A percentile compares a stretch with the other conserved stretches of the same genome.
These are phyloP conservation scores for Drosophila elegans DNA, from an alignment of 1,140 invertebrate genomes.

Conservation along the genomic window DNA sequence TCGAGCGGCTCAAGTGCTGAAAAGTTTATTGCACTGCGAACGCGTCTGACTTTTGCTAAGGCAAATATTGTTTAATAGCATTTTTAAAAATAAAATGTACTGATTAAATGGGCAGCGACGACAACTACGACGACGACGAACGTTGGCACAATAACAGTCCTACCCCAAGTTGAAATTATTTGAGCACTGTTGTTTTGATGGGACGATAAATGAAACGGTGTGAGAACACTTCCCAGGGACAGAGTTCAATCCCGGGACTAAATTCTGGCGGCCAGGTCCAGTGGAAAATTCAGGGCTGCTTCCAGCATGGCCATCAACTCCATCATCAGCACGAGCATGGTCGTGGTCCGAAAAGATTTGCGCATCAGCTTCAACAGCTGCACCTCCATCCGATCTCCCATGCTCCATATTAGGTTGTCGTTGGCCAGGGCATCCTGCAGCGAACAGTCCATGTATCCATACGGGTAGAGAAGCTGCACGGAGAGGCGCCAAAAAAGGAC, in stretches of 20 bases:
- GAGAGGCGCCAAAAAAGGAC: constrained; percentile 45
- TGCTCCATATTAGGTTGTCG: constrained; percentile 32
- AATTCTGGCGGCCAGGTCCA: neutral
- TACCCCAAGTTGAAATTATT: constrained; percentile 68
- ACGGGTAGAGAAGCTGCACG: constrained; percentile 38
- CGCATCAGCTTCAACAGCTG: neutral
- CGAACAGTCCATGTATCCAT: constrained; percentile 7
- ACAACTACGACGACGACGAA: constrained; percentile 20
- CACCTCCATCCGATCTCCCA: neutral
- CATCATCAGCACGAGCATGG: constrained; percentile 29
- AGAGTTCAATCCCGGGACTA: neutral
- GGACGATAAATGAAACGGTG: constrained; percentile 17
- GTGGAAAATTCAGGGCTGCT: neutral
- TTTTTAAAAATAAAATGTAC: constrained; percentile 81
- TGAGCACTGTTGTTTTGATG: constrained; percentile 53
- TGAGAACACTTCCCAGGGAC: neutral
- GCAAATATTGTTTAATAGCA: constrained; percentile 83
- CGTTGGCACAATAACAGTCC: constrained; percentile 55
- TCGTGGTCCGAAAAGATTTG: constrained; percentile 6
- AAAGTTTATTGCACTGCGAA: constrained; percentile 76
- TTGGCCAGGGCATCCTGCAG: constrained; percentile 38
- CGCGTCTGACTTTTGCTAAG: constrained; percentile 67
- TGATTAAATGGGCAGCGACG: constrained; percentile 63
- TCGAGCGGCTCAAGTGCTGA: constrained; percentile 62
- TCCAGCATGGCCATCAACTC: constrained; percentile 19